Evolutionary conservation across 2,113 vertebrate species (phyloP).

Genomic region (Pseudopodoces humilis): DNA sequence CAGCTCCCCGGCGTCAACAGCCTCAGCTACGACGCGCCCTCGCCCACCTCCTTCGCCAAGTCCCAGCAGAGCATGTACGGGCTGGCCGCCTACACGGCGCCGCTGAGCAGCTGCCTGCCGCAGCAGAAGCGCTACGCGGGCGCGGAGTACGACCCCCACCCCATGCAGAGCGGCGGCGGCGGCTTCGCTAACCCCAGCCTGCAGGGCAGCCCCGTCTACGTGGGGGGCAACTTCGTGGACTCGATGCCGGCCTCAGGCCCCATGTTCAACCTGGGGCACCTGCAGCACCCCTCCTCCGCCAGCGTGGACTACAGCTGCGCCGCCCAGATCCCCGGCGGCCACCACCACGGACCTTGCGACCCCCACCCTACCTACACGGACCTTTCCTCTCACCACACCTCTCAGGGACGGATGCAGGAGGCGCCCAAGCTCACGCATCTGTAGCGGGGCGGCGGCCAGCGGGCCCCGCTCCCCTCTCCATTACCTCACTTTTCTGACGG

Average conservation of each 20-base stretch:
- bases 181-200: conserved; percentile 93
- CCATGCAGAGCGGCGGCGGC: conserved; percentile 93
- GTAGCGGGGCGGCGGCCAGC: conserved; percentile 83
- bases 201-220: conserved; percentile 98
- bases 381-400: conserved; percentile 96
- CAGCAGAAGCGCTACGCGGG: conserved; percentile 97
- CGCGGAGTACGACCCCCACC: conserved; percentile 94
- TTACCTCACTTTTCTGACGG: conserved; percentile 89
- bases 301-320: conserved; percentile 99
- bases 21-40: conserved; percentile 94
- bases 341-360: conserved; percentile 99
- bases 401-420: conserved; percentile 99
- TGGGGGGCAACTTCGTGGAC: conserved; percentile 99
- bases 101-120: conserved; percentile 94
- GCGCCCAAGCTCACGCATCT: conserved; percentile 99
- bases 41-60: conserved; percentile 95
- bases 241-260: conserved; percentile 98
- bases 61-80: conserved; percentile 99
- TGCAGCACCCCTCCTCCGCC: conserved; percentile 97
- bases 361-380: conserved; percentile 99
- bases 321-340: conserved; percentile 97
- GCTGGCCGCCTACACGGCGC: conserved; percentile 97
- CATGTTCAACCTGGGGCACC: conserved; percentile 98
- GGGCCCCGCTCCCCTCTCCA: conserved; percentile 81
- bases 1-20: conserved; percentile 90